Conservation (phyloP, 2,797 vertebrate genomes). For the Denticeps clupeoides region DNA sequence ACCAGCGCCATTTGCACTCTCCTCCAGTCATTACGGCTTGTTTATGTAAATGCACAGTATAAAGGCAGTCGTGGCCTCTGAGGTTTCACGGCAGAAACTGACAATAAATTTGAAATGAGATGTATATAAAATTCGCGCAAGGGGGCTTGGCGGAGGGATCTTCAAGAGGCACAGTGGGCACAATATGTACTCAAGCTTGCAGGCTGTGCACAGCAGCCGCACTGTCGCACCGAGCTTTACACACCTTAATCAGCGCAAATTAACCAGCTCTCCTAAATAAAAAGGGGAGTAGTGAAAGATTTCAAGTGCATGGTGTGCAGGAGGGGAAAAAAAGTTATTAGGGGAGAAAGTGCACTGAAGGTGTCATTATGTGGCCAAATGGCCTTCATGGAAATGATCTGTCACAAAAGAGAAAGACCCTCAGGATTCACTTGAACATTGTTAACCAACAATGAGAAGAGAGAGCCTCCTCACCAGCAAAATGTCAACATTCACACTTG, state of each 20-base stretch:
- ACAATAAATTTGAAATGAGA: too few relatives aligned
- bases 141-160: too few relatives aligned
- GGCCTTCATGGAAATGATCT: constrained; percentile 38
- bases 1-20: not conserved
- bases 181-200: not conserved
- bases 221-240: constrained; percentile 15
- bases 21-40: too few relatives aligned
- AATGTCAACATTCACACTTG: constrained; percentile 45
- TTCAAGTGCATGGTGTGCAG: constrained; percentile 24
- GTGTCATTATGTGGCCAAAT: constrained; percentile 56
- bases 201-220: constrained; percentile 12
- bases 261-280: constrained; percentile 26
- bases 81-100: too few relatives aligned
- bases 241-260: constrained; percentile 25
- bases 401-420: constrained; percentile 31
- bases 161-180: too few relatives aligned
- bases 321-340: constrained; percentile 46
- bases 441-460: constrained; percentile 40
- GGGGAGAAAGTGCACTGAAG: constrained; percentile 83
- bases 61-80: too few relatives aligned
- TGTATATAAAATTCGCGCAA: too few relatives aligned
- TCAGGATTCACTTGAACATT: constrained; percentile 39
- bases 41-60: too few relatives aligned
- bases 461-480: constrained; percentile 42
- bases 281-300: constrained; percentile 23